Percentiles rank a stretch among this genome's conserved stretches.
These are phyloP conservation scores for Pardalotus punctatus DNA, from an alignment of 2,113 vertebrate species.

Conservation along the genomic window DNA sequence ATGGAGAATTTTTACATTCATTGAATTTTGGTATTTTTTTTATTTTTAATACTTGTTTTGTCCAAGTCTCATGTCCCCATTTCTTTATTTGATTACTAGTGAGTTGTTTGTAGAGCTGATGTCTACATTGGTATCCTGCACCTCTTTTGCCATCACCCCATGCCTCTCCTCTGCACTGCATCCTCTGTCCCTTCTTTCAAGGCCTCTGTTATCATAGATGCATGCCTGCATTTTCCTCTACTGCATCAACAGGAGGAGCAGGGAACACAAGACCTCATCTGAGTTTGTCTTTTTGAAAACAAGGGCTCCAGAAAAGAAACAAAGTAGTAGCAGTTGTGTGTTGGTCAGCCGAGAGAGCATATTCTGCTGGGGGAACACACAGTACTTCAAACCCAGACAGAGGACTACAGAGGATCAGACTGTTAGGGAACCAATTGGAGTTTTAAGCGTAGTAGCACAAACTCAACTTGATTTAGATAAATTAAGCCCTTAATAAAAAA, in stretches of 20 bases:
- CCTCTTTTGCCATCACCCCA: not conserved
- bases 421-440: not conserved
- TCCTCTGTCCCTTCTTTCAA: not conserved
- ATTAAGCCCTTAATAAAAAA: slow-evolving; percentile 50
- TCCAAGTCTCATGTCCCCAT: not conserved
- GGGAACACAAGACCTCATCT: not conserved
- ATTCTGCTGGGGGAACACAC: not conserved
- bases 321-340: not conserved
- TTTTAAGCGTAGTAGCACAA: not conserved
- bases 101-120: not conserved
- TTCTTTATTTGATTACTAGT: not conserved
- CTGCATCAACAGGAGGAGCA: not conserved
- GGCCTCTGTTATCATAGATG: not conserved
- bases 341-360: not conserved
- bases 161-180: not conserved
- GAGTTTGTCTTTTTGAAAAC: not conserved
- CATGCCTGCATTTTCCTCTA: not conserved
- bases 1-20: not conserved
- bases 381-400: not conserved
- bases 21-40: not conserved
- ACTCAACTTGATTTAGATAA: not conserved
- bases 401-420: not conserved
- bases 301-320: not conserved
- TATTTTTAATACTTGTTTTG: not conserved
- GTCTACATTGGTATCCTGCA: not conserved